Evolutionary conservation across 2,797 vertebrate genomes (phyloP), one percentile per base, ranked within the genome.

Genomic region (Centropyge bicolor): DNA sequence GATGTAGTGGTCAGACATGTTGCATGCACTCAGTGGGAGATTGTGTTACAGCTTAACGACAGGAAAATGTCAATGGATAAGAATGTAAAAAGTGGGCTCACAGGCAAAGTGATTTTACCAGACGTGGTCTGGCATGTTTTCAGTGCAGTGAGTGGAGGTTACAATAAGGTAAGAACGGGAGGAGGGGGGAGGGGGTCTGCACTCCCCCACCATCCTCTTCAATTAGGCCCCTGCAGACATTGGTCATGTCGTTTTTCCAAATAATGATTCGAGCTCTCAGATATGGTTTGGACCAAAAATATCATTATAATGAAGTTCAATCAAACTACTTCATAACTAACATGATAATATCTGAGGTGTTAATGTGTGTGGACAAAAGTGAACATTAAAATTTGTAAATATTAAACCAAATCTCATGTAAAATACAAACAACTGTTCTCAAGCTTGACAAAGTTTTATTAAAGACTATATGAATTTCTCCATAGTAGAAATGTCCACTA

Each of bases 21-120:
- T 92, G 93, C 92, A 91, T 86, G 91, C 93, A 91, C 94, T 95
- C 94, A 84, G 89, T 88, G 88, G 91, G 89, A 92, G 93, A 93
- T 95, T 92, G 86, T 92, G 91, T 95, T 95, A 94, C 94, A 70
- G 92, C 92, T 94, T 94, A 95, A 95, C 90, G 94, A 95, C 94
- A 92, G 95, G 95, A 95, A 95, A 94, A 95, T 95, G 94, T 96
- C 95, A 95, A 95, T 94, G 94, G 92, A 94, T 93, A 95, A 95
- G 93, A 95, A 95, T 95, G 94, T 86, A 87, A 93, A 89, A 92
- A 90, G 91, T 93, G 93, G 92, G 92, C 92, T 93, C 79, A 69
- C 88, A 93, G 93, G 92, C 90, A 91, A 63, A 94, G 93, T 90
- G 93, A 93, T 89, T 95, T 95, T 93, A 95, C 87, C 94, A 95